phyloP scores from a whole-genome alignment of 2,113 vertebrate genomes.

The Eupsittula cactorum region DNA sequence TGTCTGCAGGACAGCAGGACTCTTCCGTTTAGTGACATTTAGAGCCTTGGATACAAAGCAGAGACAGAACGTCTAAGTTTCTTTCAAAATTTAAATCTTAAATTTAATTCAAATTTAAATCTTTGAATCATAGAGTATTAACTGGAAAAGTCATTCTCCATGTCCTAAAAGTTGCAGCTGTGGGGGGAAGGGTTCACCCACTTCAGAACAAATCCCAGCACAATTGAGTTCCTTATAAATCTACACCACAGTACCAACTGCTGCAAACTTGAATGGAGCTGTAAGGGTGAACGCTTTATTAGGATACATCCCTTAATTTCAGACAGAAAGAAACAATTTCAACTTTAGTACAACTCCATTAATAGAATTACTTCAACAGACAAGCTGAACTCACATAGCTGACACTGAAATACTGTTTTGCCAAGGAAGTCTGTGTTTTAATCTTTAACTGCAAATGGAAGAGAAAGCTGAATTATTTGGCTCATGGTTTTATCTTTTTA shows the following conservation, averaged over 20 bases:
- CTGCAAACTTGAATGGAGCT: neutral
- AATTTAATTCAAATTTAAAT: neutral
- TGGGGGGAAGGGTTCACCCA: neutral
- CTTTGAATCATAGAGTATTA: neutral
- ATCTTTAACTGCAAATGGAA: neutral
- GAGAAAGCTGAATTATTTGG: neutral
- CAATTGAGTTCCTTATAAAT: neutral
- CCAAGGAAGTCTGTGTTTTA: neutral
- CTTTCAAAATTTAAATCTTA: neutral
- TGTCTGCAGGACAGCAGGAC: neutral
- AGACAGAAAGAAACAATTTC: neutral
- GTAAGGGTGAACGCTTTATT: neutral
- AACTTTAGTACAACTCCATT: neutral
- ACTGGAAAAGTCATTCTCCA: neutral
- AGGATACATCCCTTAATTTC: neutral
- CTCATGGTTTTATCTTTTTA: neutral
- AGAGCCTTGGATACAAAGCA: neutral
- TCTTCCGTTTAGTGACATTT: neutral
- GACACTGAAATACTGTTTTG: neutral
- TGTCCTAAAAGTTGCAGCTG: neutral
- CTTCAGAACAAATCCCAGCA: neutral
- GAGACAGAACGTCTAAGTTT: neutral
- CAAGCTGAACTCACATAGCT: neutral
- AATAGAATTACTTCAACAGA: neutral
- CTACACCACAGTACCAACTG: neutral